Evolutionary conservation across 2,113 vertebrate genomes (phyloP), one percentile per base, ranked within the genome.

Genomic region (Tachysurus fulvidraco): DNA sequence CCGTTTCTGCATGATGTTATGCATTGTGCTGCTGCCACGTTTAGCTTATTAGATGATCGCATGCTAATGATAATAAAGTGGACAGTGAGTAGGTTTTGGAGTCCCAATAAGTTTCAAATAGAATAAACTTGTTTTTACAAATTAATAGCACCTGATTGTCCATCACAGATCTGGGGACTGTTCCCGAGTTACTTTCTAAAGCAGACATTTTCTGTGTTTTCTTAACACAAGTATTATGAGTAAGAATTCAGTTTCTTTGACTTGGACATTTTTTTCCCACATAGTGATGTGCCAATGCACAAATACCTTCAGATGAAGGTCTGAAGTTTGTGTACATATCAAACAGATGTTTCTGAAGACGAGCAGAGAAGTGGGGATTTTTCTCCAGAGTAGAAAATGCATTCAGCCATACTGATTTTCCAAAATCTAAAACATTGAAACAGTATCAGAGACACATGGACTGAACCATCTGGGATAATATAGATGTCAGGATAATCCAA

Each of bases 291-390:
- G 50, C 25, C 44, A 50, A 65, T 55, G 25, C 62, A 74, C 17
- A 74, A 25, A 28, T 64, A 74, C 54, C 23, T 73, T 54, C 12
- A 25, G 21, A 46, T 59, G 74, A 36, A 36, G 52, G 36, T 84
- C 64, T 71, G n/a, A 36, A 10, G 14, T 69, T 55, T 41, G 46
- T 23, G 44, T 36, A 54, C 44, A 55, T 13, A 54, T 83, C 52
- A 71, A 57, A 83, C 64, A 54, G 83, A 59, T 28, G 60, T 65
- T 67, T 67, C 50, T 67, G 21, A 80, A 9, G 50, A 79, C 11
- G 76, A 69, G 25, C 44, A 30, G 25, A 90, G 86, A 81, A 90
- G 89, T 69, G 89, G 89, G 16, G 89, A 90, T 65, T 52, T 85
- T 88, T 90, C 89, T 84, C 71, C 74, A 77, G 59, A 4, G 54